phyloP scores from a whole-genome alignment of 2,113 vertebrate species.

The Sebastes fasciatus region DNA sequence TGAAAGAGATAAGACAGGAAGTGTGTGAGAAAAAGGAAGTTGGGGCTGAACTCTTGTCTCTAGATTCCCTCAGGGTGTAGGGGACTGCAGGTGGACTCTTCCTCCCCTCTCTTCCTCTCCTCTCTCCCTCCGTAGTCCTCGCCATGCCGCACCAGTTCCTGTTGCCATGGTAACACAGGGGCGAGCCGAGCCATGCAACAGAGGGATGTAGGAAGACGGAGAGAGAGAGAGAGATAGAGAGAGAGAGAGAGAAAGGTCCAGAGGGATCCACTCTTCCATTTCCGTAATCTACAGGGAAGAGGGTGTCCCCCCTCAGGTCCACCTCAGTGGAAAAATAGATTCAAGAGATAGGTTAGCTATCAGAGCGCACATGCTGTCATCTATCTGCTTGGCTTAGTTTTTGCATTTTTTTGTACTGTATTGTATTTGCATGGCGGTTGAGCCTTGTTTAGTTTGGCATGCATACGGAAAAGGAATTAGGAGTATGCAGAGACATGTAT shows the following conservation, averaged over 20 bases:
- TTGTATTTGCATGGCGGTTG: slow-evolving; percentile 13
- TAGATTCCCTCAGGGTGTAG: slow-evolving; percentile 43
- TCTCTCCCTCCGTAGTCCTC: slow-evolving; percentile 59
- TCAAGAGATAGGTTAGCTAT: slow-evolving; percentile 13
- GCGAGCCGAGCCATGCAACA: slow-evolving; percentile 64
- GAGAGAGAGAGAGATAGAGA: background rate
- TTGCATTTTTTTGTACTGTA: slow-evolving; percentile 24
- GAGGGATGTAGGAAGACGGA: slow-evolving; percentile 48
- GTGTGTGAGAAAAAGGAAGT: slow-evolving; percentile 30
- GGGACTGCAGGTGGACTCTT: slow-evolving; percentile 64
- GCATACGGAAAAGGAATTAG: slow-evolving; percentile 1
- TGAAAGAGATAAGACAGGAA: slow-evolving; percentile 12
- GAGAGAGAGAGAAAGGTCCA: slow-evolving; percentile 23
- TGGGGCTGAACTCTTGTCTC: slow-evolving; percentile 53
- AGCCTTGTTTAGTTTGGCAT: slow-evolving; percentile 7
- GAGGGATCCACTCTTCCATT: slow-evolving; percentile 65
- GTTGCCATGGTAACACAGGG: slow-evolving; percentile 79
- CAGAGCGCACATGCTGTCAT: slow-evolving; percentile 18
- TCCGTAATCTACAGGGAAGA: slow-evolving; percentile 57
- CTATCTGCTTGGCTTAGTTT: background rate
- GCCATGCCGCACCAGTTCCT: slow-evolving; percentile 66
- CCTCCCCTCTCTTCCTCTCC: slow-evolving; percentile 40
- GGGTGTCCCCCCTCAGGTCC: slow-evolving; percentile 52
- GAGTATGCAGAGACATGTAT: background rate
- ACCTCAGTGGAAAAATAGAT: slow-evolving; percentile 52